Percentiles rank a stretch among this genome's conserved stretches.
phyloP scores from a whole-genome alignment of 2,113 vertebrate species.

The Cricetomys ansorgei region DNA sequence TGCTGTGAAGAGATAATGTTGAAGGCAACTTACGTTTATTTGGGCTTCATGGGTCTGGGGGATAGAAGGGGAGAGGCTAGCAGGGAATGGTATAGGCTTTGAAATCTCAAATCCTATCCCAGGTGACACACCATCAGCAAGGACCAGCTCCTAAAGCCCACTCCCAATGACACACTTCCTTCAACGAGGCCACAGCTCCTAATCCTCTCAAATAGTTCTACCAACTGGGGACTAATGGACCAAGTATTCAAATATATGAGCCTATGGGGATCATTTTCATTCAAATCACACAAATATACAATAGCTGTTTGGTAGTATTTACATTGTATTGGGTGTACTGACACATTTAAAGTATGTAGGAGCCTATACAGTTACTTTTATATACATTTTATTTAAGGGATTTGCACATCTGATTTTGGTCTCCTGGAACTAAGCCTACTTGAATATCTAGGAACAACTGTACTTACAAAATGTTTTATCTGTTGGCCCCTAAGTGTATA shows the following conservation, averaged over 20 bases:
- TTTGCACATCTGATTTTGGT: neutral
- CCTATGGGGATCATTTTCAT: neutral
- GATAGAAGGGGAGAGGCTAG: neutral
- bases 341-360: neutral
- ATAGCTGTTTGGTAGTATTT: neutral
- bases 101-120: neutral
- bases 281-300: too few species aligned
- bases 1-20: neutral
- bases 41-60: neutral
- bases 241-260: neutral
- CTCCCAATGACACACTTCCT: neutral
- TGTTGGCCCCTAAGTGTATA: neutral
- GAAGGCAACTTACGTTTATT: neutral
- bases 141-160: neutral
- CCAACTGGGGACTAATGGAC: neutral
- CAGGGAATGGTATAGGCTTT: neutral
- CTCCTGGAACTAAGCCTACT: neutral
- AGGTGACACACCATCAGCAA: neutral
- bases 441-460: neutral
- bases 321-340: neutral
- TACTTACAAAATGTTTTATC: conserved; percentile 8
- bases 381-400: neutral
- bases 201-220: neutral
- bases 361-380: neutral
- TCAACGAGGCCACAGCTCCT: neutral